Evolutionary conservation across 2,888 invertebrate genomes (phyloP).

Genomic region (Spisula subtruncata): DNA sequence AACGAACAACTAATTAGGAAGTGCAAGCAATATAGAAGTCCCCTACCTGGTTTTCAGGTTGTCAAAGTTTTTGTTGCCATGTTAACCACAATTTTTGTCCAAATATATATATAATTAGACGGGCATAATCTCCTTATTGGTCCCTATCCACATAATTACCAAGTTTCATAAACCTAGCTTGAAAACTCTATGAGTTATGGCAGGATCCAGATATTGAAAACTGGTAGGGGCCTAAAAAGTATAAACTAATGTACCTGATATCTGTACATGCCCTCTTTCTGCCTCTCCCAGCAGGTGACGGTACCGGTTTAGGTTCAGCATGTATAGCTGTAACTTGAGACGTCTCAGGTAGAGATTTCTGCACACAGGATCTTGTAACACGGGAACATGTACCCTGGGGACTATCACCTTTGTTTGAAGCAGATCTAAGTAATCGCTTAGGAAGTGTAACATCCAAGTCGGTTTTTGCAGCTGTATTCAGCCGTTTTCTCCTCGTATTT

Average conservation of each 20-base stretch:
- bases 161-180: too few relatives aligned
- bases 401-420: neutral
- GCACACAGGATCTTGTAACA: constrained; percentile 1
- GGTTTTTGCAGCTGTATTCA: neutral
- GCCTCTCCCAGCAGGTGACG: neutral
- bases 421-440: constrained; percentile 1
- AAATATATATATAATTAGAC: too few relatives aligned
- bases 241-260: neutral
- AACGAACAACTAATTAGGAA: too few relatives aligned
- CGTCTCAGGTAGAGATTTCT: neutral
- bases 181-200: too few relatives aligned
- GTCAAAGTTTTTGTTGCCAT: too few relatives aligned
- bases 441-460: neutral
- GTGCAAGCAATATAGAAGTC: too few relatives aligned
- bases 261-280: neutral
- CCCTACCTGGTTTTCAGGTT: too few relatives aligned
- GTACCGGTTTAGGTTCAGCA: neutral
- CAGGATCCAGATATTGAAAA: too few relatives aligned
- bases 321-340: neutral
- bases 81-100: too few relatives aligned
- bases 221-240: too few relatives aligned
- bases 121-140: too few relatives aligned
- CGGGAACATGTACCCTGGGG: neutral
- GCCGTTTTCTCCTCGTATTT: neutral
- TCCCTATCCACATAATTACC: too few relatives aligned